Base-by-base conservation (phyloP, 2,797 vertebrate species). In the Buphagus erythrorhynchus region DNA sequence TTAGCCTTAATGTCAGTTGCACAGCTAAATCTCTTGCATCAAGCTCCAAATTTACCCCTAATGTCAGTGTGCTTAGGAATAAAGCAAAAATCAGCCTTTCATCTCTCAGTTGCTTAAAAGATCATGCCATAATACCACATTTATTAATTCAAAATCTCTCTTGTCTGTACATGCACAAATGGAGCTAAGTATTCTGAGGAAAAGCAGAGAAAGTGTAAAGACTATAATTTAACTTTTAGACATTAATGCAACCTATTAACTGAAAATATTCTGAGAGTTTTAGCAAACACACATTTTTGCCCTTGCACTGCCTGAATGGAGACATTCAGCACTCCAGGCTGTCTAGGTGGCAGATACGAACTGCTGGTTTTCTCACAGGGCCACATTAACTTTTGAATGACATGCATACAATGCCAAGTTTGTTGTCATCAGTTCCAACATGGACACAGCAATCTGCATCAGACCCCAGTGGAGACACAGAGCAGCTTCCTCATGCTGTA, bases 141-240 rank as follows among this genome's bases (percentile, higher is more conserved):
- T 93, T 94, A 95, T 94, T 95, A 88, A 90, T 71, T 90, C 31
- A 86, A 78, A 95, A 81, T 95, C 58, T 92, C 58, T 72, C 38
- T 74, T 79, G 45, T 89, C 58, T 88, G 43, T 65, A 78, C 38
- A 55, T 54, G 88, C 33, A 78, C 62, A 86, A 90, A 72, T 84
- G 58, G 54, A 95, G 5, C 31, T 66, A 51, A 90, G 9, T 68
- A 77, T 78, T 86, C 61, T 61, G 40, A 86, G 25, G 43, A 96
- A 88, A 92, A 24, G 13, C 57, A 71, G 26, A 67, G 57, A 52
- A 89, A 90, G 38, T 68, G 18, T 86, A 71, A 86, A 84, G 73
- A 73, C 38, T 45, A 18, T 81, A 81, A 69, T 90, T 67, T 79
- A 73, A 84, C 16, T 91, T 91, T 51, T 40, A 62, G 88, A 81